Percentiles rank a stretch among this genome's conserved stretches.
Conservation (phyloP, 2,888 invertebrate genomes). For the Nysson spinosus region DNA sequence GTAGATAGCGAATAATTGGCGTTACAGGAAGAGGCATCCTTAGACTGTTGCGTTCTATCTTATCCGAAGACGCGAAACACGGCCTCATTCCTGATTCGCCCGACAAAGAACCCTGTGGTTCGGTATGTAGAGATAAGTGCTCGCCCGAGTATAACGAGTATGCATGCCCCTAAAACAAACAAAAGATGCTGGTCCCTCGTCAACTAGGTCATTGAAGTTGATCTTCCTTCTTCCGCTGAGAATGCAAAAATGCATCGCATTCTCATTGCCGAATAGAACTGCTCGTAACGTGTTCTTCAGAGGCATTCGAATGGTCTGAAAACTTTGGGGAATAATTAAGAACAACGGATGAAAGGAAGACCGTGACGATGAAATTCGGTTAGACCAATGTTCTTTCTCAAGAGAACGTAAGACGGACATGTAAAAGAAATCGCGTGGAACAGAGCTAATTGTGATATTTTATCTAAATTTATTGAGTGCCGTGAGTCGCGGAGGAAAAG, state of each 20-base stretch:
- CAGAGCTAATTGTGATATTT: constrained; percentile 59
- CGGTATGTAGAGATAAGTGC: constrained; percentile 33
- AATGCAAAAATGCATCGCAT: constrained; percentile 16
- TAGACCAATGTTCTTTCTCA: constrained; percentile 46
- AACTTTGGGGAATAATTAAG: constrained; percentile 2
- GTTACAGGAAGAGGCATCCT: constrained; percentile 45
- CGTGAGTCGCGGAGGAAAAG: constrained; percentile 33
- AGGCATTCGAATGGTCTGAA: background rate
- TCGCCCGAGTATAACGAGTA: constrained; percentile 10
- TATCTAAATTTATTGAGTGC: constrained; percentile 55
- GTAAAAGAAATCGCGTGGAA: constrained; percentile 43
- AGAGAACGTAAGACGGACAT: constrained; percentile 43
- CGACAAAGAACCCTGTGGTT: constrained; percentile 33
- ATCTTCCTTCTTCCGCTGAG: constrained; percentile 55
- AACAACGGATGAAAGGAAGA: constrained; percentile 34
- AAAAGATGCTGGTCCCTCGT: constrained; percentile 42
- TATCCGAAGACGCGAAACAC: constrained; percentile 14
- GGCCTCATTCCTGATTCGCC: constrained; percentile 37
- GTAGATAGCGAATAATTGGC: constrained; percentile 59
- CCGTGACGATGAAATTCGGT: constrained; percentile 32
- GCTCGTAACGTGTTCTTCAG: constrained; percentile 13
- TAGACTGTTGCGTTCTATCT: constrained; percentile 38
- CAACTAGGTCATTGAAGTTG: constrained; percentile 56
- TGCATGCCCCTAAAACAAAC: constrained; percentile 15
- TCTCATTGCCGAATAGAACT: constrained; percentile 31